phyloP scores from a whole-genome alignment of 2,797 vertebrate species.

The Anabas testudineus region DNA sequence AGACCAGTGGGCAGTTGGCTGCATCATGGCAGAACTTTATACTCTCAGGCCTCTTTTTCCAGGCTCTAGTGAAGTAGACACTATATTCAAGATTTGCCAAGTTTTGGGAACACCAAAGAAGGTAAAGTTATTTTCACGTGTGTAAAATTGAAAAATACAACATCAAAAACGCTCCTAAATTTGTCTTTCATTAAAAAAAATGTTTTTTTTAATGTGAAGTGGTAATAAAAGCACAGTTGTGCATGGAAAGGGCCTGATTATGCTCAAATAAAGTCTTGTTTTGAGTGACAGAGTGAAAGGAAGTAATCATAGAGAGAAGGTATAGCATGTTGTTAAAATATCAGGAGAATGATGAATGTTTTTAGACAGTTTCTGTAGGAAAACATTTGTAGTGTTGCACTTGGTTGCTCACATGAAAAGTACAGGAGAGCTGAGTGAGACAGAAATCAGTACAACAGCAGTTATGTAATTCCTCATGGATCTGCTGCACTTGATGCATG shows the following conservation, averaged over 20 bases:
- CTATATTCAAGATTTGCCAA: constrained; percentile 99
- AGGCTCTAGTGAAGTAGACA: constrained; percentile 96
- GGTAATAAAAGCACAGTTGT: too few relatives aligned
- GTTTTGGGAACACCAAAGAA: constrained; percentile 97
- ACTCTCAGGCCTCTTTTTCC: constrained; percentile 96
- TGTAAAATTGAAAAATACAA: background rate
- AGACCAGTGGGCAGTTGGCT: constrained; percentile 97
- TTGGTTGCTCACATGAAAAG: background rate
- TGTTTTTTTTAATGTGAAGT: too few relatives aligned
- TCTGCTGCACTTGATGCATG: too few relatives aligned
- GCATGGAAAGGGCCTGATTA: too few relatives aligned
- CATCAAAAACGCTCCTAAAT: background rate
- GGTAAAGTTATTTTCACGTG: constrained; percentile 70
- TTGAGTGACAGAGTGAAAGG: too few relatives aligned
- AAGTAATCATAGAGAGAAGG: too few relatives aligned
- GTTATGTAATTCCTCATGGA: too few relatives aligned
- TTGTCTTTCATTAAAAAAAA: background rate
- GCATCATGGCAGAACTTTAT: constrained; percentile 98
- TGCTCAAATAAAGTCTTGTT: too few relatives aligned
- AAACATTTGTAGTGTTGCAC: background rate
- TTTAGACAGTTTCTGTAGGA: background rate
- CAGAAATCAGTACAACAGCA: background rate
- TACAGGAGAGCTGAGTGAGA: too few relatives aligned
- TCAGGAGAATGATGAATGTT: too few relatives aligned
- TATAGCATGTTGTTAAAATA: too few relatives aligned